Conservation (phyloP, 2,888 invertebrate genomes). For the Acleris laterana region DNA sequence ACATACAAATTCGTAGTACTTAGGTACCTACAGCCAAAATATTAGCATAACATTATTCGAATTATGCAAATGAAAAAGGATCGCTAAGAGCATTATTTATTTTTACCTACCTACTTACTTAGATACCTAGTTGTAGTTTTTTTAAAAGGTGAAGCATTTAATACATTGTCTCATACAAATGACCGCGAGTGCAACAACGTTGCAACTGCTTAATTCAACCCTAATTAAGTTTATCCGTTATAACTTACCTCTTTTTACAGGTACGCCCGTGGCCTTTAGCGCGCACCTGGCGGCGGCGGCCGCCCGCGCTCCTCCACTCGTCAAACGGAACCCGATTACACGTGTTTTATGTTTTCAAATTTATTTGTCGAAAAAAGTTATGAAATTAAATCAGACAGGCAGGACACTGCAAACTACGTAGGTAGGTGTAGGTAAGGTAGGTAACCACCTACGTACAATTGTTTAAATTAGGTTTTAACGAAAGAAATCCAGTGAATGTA, state of each 20-base stretch:
- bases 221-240: slow-evolving; percentile 38
- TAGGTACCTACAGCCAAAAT: too few relatives aligned
- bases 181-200: slow-evolving; percentile 30
- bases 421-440: background rate
- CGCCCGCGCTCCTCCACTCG: background rate
- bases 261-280: slow-evolving; percentile 29
- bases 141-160: slow-evolving; percentile 25
- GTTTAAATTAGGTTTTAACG: background rate
- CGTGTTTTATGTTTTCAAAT: too few relatives aligned
- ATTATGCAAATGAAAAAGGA: too few relatives aligned
- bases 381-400: background rate
- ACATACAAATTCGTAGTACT: too few relatives aligned
- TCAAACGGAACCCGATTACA: too few relatives aligned
- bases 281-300: slow-evolving; percentile 28
- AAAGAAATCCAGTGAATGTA: too few relatives aligned
- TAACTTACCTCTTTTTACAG: slow-evolving; percentile 36
- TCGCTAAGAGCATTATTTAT: background rate
- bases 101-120: background rate
- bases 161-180: slow-evolving; percentile 32
- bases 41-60: too few relatives aligned
- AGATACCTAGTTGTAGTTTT: background rate
- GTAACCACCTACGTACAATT: background rate
- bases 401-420: background rate
- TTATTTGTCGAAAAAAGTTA: background rate
- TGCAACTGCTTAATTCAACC: slow-evolving; percentile 36